Conservation (phyloP, 2,888 invertebrate species). For the Deilephila elpenor region DNA sequence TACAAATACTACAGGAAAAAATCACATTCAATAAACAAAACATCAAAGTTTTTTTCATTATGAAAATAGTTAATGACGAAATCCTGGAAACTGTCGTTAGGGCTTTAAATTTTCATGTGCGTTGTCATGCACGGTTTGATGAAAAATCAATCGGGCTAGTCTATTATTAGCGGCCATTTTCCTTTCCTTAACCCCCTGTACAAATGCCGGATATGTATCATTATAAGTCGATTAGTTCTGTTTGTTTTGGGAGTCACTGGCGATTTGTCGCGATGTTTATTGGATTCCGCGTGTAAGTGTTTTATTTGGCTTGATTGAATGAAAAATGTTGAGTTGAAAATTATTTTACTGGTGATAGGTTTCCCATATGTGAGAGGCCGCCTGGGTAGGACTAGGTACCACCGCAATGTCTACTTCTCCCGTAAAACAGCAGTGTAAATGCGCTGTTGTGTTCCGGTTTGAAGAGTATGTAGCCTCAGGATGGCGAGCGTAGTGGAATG, state of each 20-base stretch:
- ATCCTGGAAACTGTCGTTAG: background rate
- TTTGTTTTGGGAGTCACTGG: slow-evolving; percentile 30
- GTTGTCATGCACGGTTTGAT: background rate
- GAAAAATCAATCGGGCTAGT: slow-evolving; percentile 2
- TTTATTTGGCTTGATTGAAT: background rate
- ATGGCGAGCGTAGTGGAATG: too few species aligned
- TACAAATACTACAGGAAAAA: background rate
- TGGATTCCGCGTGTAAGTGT: background rate
- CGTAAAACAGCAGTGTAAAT: too few species aligned
- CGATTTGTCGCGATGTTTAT: slow-evolving; percentile 4
- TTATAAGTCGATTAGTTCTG: slow-evolving; percentile 48
- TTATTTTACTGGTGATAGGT: too few species aligned
- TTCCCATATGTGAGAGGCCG: too few species aligned
- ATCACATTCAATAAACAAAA: background rate
- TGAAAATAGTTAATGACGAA: background rate
- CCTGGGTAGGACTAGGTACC: too few species aligned
- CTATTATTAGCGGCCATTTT: slow-evolving; percentile 17
- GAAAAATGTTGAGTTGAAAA: background rate
- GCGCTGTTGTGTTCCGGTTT: too few species aligned
- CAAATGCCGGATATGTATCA: slow-evolving; percentile 39
- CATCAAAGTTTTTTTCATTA: too few species aligned
- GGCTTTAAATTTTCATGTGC: background rate
- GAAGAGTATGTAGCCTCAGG: too few species aligned
- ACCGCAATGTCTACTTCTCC: too few species aligned
- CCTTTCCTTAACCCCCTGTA: slow-evolving; percentile 24